These are phyloP conservation scores for Zhengitettix transpicula DNA, from an alignment of 2,888 invertebrate species.

Conservation along the genomic window DNA sequence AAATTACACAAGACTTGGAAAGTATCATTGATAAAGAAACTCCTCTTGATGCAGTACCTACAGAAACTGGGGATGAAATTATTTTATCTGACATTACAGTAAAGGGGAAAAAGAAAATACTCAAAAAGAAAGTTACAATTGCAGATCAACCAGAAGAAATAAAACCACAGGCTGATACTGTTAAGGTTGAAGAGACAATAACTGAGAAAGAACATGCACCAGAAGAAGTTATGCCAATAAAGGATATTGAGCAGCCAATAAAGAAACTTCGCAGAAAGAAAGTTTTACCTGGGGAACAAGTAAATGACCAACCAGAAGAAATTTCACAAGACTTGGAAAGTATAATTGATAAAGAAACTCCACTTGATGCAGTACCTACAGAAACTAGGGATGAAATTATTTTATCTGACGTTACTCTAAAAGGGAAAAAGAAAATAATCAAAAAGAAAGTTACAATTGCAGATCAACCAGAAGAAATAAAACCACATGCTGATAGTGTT, in stretches of 20 bases:
- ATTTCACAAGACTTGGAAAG: not conserved
- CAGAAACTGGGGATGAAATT: conserved; percentile 2
- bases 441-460: too few relatives aligned
- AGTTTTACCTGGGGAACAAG: conserved; percentile 12
- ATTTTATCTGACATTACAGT: conserved; percentile 6
- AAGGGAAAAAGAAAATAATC: not conserved
- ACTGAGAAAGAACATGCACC: too few relatives aligned
- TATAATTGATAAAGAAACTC: not conserved
- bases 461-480: not conserved
- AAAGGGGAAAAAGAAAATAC: conserved; percentile 17
- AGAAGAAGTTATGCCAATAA: too few relatives aligned
- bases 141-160: conserved; percentile 18
- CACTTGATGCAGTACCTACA: not conserved
- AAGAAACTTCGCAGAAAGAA: conserved; percentile 16
- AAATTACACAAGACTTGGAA: conserved; percentile 15
- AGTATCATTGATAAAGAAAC: conserved; percentile 16
- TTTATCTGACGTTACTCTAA: not conserved
- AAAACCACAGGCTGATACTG: not conserved
- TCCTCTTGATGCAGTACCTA: conserved; percentile 15
- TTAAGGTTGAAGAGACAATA: too few relatives aligned
- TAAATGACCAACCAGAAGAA: not conserved
- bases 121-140: conserved; percentile 18
- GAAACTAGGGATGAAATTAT: not conserved
- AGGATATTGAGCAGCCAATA: too few relatives aligned
- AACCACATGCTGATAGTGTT: conserved; percentile 1